phyloP scores from a whole-genome alignment of 2,113 vertebrate genomes.

The Apeltes quadracus region DNA sequence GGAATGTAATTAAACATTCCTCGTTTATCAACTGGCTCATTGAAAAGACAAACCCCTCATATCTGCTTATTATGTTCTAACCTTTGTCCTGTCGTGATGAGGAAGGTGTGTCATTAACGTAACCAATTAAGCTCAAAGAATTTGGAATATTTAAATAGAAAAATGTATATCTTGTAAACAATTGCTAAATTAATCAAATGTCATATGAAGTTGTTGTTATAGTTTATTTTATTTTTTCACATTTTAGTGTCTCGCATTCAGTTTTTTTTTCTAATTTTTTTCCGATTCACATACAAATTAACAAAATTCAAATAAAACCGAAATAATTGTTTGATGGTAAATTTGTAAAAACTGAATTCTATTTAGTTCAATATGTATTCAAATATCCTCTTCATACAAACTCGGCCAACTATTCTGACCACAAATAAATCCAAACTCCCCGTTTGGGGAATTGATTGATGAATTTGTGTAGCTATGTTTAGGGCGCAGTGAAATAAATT shows the following conservation, averaged over 20 bases:
- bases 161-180: neutral
- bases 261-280: neutral
- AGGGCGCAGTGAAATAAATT: slow-evolving; percentile 12
- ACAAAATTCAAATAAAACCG: neutral
- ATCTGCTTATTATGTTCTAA: slow-evolving; percentile 9
- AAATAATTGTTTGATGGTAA: neutral
- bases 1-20: neutral
- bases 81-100: neutral
- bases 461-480: neutral
- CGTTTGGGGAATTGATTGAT: neutral
- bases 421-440: neutral
- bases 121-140: neutral
- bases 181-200: neutral
- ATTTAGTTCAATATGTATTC: neutral
- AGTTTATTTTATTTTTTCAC: neutral
- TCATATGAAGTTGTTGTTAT: neutral
- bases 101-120: slow-evolving; percentile 18
- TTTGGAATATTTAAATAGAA: neutral
- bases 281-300: neutral
- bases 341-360: neutral
- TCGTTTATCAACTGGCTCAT: slow-evolving; percentile 20
- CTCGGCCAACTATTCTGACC: neutral
- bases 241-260: neutral
- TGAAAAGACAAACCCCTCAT: neutral
- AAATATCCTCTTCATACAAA: neutral